Conservation (phyloP, 1,140 invertebrate genomes). For the Temnothorax curvispinosus region DNA sequence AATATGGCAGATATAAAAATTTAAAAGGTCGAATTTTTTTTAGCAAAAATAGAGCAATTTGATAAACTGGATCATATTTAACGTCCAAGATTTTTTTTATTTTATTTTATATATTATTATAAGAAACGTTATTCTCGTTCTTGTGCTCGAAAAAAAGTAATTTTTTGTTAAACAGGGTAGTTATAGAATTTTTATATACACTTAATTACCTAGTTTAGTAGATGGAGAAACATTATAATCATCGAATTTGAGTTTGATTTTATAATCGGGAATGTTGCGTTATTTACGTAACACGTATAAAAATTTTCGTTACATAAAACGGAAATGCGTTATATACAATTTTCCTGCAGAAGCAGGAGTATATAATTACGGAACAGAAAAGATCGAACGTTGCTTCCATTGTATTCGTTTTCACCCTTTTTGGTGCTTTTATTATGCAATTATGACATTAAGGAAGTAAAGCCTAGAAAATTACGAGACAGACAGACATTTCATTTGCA, state of each 20-base stretch:
- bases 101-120: no score
- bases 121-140: no score
- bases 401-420: slow-evolving; percentile 28
- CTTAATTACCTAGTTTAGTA: neutral
- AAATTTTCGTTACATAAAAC: neutral
- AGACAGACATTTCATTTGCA: neutral
- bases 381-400: neutral
- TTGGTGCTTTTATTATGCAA: slow-evolving; percentile 5
- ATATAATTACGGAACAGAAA: neutral
- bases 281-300: neutral
- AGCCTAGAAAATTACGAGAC: neutral
- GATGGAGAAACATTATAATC: neutral
- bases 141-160: no score
- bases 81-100: no score
- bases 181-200: neutral
- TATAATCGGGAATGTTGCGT: neutral
- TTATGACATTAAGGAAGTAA: slow-evolving; percentile 34
- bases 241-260: neutral
- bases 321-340: slow-evolving; percentile 5
- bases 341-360: neutral
- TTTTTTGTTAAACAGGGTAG: no score
- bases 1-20: no score
- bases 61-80: no score
- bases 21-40: no score
- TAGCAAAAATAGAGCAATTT: no score